Base-by-base conservation (phyloP, 2,113 vertebrate species). In the Daboia siamensis region DNA sequence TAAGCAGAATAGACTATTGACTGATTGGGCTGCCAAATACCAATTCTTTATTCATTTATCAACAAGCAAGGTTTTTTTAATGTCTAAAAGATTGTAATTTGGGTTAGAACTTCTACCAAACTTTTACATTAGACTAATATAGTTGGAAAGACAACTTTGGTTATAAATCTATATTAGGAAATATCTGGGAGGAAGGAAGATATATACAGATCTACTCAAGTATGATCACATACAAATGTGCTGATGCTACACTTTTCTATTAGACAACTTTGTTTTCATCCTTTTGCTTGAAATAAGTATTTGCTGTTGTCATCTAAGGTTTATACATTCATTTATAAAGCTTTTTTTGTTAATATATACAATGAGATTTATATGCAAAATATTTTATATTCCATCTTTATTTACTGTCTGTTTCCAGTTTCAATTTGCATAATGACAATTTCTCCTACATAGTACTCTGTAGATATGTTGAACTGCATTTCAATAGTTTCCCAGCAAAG, bases 241-340 rank as follows among this genome's bases (percentile, higher is more conserved):
- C 61, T 92, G 87, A 89, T 23, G 39, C 44, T 17, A 88, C 24
- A 88, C 51, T 89, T 89, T 92, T 29, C 23, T 44, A 54, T 87
- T 54, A 39, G 39, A 87, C 52, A 44, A 69, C 33, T 92, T 51
- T 48, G 85, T 88, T 92, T 88, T 89, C 8, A 56, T 80, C 46
- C 55, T 64, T 80, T n/a, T 88, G 52, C 46, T 23, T 80, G 59
- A 92, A 87, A 91, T 64, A 91, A 92, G 56, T 39, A 92, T 48
- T 92, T 89, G 87, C 74, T 92, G 52, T 88, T 92, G 57, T 61
- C 57, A 74, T 87, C 52, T 44, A 86, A 33, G 44, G 46, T 51
- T 88, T 89, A 46, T 88, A 52, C 61, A 44, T 54, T 64, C 29
- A 54, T 54, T 89, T 92, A 52, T 29, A 21, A 52, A 33, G 57